A percentile compares a stretch with the other conserved stretches of the same genome.
These are phyloP conservation scores for Meteorus sp. DNA, from an alignment of 1,140 invertebrate genomes.

Conservation along the genomic window DNA sequence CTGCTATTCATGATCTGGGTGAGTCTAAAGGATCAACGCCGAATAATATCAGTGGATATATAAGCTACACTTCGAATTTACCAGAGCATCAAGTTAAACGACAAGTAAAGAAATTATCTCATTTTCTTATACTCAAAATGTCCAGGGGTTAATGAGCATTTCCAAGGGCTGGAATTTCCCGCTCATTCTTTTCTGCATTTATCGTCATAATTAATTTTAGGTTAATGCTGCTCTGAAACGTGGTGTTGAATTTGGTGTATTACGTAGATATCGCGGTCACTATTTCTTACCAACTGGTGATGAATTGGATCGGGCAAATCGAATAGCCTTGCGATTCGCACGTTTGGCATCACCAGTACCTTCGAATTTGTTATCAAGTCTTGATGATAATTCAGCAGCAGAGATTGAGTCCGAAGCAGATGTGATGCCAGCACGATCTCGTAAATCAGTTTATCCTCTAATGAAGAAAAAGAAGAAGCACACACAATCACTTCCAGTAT, in stretches of 20 bases:
- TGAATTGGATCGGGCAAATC: slow-evolving; percentile 39
- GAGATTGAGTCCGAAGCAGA: slow-evolving; percentile 13
- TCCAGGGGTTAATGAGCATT: no score
- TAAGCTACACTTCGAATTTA: slow-evolving; percentile 39
- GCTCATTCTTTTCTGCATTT: not conserved
- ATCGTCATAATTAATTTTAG: slow-evolving; percentile 25
- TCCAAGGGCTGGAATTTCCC: slow-evolving; percentile 14
- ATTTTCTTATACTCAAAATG: no score
- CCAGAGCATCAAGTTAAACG: slow-evolving; percentile 37
- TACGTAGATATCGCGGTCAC: slow-evolving; percentile 40
- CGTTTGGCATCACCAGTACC: slow-evolving; percentile 38
- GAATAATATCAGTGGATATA: slow-evolving; percentile 42
- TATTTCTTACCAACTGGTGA: slow-evolving; percentile 44
- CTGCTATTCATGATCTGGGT: slow-evolving; percentile 45
- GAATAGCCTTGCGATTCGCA: slow-evolving; percentile 41
- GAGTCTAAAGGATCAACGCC: slow-evolving; percentile 41
- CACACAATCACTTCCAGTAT: slow-evolving; percentile 26
- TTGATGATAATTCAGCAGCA: slow-evolving; percentile 12
- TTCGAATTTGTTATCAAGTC: slow-evolving; percentile 30
- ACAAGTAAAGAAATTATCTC: slow-evolving; percentile 45
- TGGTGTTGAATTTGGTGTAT: slow-evolving; percentile 45
- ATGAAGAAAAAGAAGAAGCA: slow-evolving; percentile 19
- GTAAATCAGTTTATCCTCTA: slow-evolving; percentile 1
- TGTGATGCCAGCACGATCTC: slow-evolving; percentile 23
- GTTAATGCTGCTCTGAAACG: slow-evolving; percentile 39